phyloP scores from a whole-genome alignment of 2,888 invertebrate species.

The Cenopis cana region DNA sequence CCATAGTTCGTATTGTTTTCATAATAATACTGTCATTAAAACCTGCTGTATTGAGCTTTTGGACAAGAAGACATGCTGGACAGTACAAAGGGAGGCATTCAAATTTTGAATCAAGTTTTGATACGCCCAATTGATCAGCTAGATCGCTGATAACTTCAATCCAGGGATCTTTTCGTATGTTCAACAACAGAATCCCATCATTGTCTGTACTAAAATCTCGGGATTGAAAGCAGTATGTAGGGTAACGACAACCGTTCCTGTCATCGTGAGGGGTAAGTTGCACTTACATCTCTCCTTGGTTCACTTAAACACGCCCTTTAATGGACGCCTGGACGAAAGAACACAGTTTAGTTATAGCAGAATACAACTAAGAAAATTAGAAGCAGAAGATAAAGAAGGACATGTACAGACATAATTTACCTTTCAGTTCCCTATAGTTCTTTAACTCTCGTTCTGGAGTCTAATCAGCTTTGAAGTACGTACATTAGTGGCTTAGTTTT shows the following conservation, averaged over 20 bases:
- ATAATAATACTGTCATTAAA: neutral
- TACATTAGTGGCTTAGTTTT: too few species aligned
- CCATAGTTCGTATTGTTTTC: neutral
- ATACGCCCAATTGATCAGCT: conserved; percentile 26
- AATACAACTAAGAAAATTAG: conserved; percentile 26
- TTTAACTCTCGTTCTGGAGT: neutral
- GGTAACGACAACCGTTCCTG: conserved; percentile 41
- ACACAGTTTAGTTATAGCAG: conserved; percentile 60
- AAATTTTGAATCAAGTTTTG: conserved; percentile 29
- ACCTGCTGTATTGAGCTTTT: neutral
- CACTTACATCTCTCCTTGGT: conserved; percentile 85
- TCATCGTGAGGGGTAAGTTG: conserved; percentile 58
- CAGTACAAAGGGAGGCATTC: conserved; percentile 22
- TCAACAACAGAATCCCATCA: neutral
- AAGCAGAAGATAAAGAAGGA: conserved; percentile 3
- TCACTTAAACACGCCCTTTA: conserved; percentile 82
- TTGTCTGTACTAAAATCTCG: neutral
- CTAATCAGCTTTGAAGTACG: neutral
- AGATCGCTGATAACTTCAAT: conserved; percentile 4
- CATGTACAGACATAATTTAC: neutral
- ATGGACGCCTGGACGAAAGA: conserved; percentile 80
- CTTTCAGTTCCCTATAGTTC: neutral
- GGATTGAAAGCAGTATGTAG: conserved; percentile 25
- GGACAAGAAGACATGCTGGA: conserved; percentile 57
- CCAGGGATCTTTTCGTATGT: neutral